Evolutionary conservation across 1,140 invertebrate genomes (phyloP), one percentile per base, ranked within the genome.

Genomic region (Drosophila fuyamai): DNA sequence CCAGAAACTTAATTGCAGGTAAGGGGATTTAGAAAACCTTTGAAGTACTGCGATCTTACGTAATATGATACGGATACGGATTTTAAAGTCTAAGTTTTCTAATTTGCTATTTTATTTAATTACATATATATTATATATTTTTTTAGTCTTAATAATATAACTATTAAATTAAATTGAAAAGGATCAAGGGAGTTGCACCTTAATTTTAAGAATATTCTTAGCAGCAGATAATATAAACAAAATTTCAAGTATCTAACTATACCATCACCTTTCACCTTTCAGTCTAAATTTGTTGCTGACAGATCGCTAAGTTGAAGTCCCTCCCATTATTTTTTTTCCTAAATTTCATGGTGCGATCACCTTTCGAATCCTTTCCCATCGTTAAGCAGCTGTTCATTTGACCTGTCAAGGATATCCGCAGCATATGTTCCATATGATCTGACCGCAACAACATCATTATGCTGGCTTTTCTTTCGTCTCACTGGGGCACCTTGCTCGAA

Each of bases 321-420:
- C 65, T 38, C 65, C 65, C 18, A 43, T 16, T 23, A 8, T 14
- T 7, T 0, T 3, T 5, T 4, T 53, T 16, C 8, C 14, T 4
- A 54, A 27, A 40, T 47, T 47, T 23, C 5, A 13, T 18, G 48
- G 16, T 29, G n/a, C 29, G 14, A 43, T 62, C 66, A 43, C 36
- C 14, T 47, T 27, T 36, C 35, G 53, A 67, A 50, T 57, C 48
- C 57, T 59, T 56, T 32, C 16, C 40, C 29, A 51, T 53, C 47
- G 65, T 54, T 60, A 46, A 8, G 53, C 55, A 71, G 56, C 74
- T 73, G 51, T 29, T 63, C 59, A 7, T 59, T 51, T 53, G 14
- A 0, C 13, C 81, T 81, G 81, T 86, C 81, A 85, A 78, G 81
- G 82, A 85, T 81, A 85, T 78, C 73, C 77, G 67, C 60, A 70